phyloP scores from a whole-genome alignment of 1,140 invertebrate species.

The Plectrocnemia conspersa region DNA sequence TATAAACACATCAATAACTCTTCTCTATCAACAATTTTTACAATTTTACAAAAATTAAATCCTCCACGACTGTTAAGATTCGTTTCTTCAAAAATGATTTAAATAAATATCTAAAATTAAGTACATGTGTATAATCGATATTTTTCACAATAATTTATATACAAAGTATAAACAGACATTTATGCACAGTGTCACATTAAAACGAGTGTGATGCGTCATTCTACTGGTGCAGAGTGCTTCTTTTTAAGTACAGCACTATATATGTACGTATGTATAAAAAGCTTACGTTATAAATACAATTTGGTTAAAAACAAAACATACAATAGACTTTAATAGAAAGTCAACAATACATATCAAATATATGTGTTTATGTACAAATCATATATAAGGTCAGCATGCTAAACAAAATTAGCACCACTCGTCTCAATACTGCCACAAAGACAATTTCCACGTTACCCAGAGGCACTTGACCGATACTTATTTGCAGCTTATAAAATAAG shows the following conservation, averaged over 20 bases:
- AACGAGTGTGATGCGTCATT: slow-evolving; percentile 18
- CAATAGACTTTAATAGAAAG: slow-evolving; percentile 22
- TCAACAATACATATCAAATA: slow-evolving; percentile 18
- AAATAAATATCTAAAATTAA: too few species aligned
- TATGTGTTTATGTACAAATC: slow-evolving; percentile 10
- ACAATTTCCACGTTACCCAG: slow-evolving; percentile 8
- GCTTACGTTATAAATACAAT: slow-evolving; percentile 11
- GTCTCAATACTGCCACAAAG: not conserved
- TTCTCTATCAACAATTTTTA: too few species aligned
- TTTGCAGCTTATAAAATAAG: slow-evolving; percentile 15
- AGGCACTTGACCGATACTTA: slow-evolving; percentile 16
- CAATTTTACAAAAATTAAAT: too few species aligned
- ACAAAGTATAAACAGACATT: slow-evolving; percentile 18
- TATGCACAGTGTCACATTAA: slow-evolving; percentile 13
- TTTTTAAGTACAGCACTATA: slow-evolving; percentile 17
- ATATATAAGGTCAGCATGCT: slow-evolving; percentile 10
- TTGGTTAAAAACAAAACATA: slow-evolving; percentile 19
- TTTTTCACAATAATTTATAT: slow-evolving; percentile 13
- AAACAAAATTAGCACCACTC: not conserved
- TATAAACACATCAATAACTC: too few species aligned
- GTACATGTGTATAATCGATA: not conserved
- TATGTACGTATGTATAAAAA: slow-evolving; percentile 8
- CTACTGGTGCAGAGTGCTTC: slow-evolving; percentile 20
- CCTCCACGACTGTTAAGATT: too few species aligned
- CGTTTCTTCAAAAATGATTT: too few species aligned